Conservation (phyloP, 2,888 invertebrate genomes). For the Sphaerophoria taeniata region DNA sequence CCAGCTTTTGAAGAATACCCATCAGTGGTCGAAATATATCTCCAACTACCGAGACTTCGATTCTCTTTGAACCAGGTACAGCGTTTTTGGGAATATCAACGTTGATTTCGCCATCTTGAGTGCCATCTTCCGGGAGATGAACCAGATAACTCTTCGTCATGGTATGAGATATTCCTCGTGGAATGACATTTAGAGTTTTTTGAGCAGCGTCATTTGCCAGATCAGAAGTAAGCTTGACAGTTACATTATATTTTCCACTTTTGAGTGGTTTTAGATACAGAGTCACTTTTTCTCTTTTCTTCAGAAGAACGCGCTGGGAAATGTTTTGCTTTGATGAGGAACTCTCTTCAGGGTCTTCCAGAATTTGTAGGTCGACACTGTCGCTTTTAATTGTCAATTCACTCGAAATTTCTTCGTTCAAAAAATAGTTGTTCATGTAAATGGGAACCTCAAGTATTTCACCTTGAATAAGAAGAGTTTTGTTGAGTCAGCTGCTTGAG, state of each 20-base stretch:
- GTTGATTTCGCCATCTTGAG: conserved; percentile 82
- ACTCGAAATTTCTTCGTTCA: conserved; percentile 85
- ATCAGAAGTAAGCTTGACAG: conserved; percentile 85
- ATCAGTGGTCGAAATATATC: conserved; percentile 85
- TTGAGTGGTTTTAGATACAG: conserved; percentile 89
- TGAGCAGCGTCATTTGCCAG: conserved; percentile 85
- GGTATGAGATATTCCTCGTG: conserved; percentile 88
- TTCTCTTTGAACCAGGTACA: conserved; percentile 85
- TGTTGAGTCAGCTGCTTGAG: too few relatives aligned
- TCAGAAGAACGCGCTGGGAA: conserved; percentile 8
- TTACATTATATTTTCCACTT: conserved; percentile 88
- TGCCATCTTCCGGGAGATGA: conserved; percentile 85
- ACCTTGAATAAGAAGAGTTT: conserved; percentile 34
- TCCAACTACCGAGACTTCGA: conserved; percentile 84
- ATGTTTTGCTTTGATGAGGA: conserved; percentile 1
- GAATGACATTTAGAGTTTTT: conserved; percentile 86
- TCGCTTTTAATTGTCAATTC: conserved; percentile 87
- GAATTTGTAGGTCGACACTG: conserved; percentile 82
- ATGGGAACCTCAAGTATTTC: conserved; percentile 90
- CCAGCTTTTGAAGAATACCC: conserved; percentile 85
- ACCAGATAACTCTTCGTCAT: conserved; percentile 87
- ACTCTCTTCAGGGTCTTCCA: conserved; percentile 14
- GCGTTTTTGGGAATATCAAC: conserved; percentile 83
- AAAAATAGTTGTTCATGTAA: conserved; percentile 88
- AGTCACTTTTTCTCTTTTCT: conserved; percentile 77